Percentiles rank a stretch among this genome's conserved stretches.
phyloP scores from a whole-genome alignment of 35 echinoderm and acorn worm genomes.

The Ptychodera flava region DNA sequence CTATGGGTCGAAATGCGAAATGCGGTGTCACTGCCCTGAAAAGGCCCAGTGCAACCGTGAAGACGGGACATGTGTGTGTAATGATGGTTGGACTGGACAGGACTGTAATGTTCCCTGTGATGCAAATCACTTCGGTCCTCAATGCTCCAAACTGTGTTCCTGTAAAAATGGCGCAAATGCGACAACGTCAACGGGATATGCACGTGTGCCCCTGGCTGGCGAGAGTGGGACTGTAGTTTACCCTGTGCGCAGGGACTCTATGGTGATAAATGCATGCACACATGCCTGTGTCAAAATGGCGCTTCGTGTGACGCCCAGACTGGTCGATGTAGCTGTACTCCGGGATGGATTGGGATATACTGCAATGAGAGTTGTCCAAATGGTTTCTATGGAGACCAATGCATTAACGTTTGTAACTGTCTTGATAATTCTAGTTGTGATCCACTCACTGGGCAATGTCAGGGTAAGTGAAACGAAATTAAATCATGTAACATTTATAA shows the following conservation, averaged over 20 bases:
- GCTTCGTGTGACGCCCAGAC: conserved; percentile 23
- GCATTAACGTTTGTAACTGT: background rate
- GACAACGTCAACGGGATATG: conserved; percentile 13
- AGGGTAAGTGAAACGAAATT: too few relatives aligned
- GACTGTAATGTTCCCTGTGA: conserved; percentile 31
- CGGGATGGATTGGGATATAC: background rate
- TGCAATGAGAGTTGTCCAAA: background rate
- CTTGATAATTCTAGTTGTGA: background rate
- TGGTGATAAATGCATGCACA: conserved; percentile 39
- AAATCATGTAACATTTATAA: too few relatives aligned
- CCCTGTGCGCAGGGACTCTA: too few relatives aligned
- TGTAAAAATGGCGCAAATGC: conserved; percentile 18
- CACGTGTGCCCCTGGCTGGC: background rate
- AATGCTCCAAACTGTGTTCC: conserved; percentile 21
- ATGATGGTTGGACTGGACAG: conserved; percentile 54
- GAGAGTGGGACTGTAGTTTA: conserved; percentile 12
- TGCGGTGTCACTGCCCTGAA: conserved; percentile 56
- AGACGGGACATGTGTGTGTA: conserved; percentile 71
- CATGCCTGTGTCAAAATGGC: conserved; percentile 54
- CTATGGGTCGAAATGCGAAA: conserved; percentile 16
- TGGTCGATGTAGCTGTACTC: conserved; percentile 31
- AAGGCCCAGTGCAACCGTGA: conserved; percentile 38
- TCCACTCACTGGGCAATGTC: too few relatives aligned
- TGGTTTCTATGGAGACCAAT: conserved; percentile 2
- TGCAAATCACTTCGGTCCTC: conserved; percentile 30